A percentile compares a stretch with the other conserved stretches of the same genome.
Conservation (phyloP, 2,113 vertebrate genomes). For the Pyrgilauda ruficollis region DNA sequence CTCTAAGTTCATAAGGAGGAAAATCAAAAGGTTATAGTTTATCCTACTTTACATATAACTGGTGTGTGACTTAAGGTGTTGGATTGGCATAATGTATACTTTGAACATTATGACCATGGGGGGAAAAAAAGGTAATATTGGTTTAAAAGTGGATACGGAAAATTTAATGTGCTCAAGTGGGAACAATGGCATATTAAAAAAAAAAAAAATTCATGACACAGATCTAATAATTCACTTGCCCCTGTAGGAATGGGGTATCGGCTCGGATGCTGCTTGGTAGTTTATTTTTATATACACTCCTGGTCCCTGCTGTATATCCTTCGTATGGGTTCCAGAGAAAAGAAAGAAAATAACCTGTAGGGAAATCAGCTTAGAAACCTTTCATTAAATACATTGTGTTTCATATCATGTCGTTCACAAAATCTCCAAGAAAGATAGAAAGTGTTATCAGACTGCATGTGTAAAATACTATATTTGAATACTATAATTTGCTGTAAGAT, state of each 20-base stretch:
- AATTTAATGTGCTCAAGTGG: conserved; percentile 79
- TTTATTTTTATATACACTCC: conserved; percentile 82
- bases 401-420: conserved; percentile 76
- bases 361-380: conserved; percentile 82
- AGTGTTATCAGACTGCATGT: conserved; percentile 73
- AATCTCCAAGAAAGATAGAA: conserved; percentile 76
- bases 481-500: conserved; percentile 81
- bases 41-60: conserved; percentile 72
- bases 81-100: conserved; percentile 74
- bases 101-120: conserved; percentile 73
- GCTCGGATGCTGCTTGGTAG: conserved; percentile 74
- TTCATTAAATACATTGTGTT: conserved; percentile 83
- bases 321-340: conserved; percentile 79
- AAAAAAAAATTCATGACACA: conserved; percentile 75
- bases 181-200: conserved; percentile 83
- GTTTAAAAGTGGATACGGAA: conserved; percentile 80
- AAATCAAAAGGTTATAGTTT: conserved; percentile 70
- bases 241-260: conserved; percentile 78
- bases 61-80: conserved; percentile 70
- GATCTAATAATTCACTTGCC: conserved; percentile 84
- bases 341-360: conserved; percentile 81
- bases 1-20: conserved; percentile 45
- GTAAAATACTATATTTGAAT: conserved; percentile 79
- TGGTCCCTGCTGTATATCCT: conserved; percentile 77
- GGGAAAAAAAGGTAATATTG: conserved; percentile 75